Evolutionary conservation across 2,113 vertebrate species (phyloP).

Genomic region (Hemiscyllium ocellatum): DNA sequence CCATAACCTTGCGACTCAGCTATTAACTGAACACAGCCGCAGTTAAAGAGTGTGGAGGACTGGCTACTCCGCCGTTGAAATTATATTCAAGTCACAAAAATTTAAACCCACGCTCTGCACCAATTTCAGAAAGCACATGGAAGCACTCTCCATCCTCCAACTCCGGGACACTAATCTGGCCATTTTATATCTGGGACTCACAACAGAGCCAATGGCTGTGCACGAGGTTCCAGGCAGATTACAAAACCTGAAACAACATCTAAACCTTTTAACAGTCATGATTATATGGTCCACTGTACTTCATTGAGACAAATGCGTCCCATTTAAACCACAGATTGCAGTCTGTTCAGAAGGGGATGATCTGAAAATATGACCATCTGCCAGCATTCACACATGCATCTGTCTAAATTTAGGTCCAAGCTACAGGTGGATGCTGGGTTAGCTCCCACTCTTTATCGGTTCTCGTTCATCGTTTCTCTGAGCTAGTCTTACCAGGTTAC

Average conservation of each 20-base stretch:
- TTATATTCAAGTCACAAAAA: neutral
- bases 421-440: neutral
- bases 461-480: neutral
- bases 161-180: neutral
- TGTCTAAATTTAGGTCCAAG: neutral
- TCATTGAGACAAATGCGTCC: neutral
- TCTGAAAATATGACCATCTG: slow-evolving; percentile 15
- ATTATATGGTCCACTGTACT: slow-evolving; percentile 5
- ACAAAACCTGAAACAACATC: neutral
- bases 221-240: neutral
- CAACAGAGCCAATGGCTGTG: neutral
- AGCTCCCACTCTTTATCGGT: neutral
- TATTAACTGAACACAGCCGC: neutral
- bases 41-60: neutral
- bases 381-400: neutral
- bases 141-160: neutral
- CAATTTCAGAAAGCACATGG: neutral
- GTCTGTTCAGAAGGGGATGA: neutral
- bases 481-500: neutral
- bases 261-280: neutral
- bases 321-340: neutral
- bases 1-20: neutral
- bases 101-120: neutral
- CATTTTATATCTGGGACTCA: neutral
- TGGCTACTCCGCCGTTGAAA: neutral